Conservation (phyloP, 2,797 vertebrate genomes). For the Otolemur crassicaudatus region DNA sequence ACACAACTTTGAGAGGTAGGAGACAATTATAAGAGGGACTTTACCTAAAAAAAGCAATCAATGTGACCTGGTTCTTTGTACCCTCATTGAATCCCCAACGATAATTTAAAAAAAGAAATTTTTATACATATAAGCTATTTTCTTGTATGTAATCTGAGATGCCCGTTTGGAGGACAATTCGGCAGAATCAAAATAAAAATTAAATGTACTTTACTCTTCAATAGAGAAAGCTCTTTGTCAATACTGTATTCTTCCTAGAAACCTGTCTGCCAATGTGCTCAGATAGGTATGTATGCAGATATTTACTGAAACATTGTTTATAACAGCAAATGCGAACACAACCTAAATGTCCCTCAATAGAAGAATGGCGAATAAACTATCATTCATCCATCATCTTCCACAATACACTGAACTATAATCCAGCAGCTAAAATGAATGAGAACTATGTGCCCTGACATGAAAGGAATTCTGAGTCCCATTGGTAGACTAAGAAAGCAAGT, state of each 20-base stretch:
- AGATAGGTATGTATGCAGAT: not conserved
- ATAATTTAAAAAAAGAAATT: not conserved
- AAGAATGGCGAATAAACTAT: constrained; percentile 17
- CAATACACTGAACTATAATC: not conserved
- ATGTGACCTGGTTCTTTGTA: too few species aligned
- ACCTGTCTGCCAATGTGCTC: not conserved
- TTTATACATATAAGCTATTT: not conserved
- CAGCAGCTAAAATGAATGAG: constrained; percentile 33
- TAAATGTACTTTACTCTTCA: constrained; percentile 31
- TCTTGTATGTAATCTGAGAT: not conserved
- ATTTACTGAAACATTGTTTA: constrained; percentile 17
- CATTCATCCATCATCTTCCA: constrained; percentile 1
- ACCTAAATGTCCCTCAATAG: not conserved
- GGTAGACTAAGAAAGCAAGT: not conserved
- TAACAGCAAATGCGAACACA: not conserved
- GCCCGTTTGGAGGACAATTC: not conserved
- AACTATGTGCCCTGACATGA: not conserved
- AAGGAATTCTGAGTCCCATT: constrained; percentile 22
- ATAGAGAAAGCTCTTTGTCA: not conserved
- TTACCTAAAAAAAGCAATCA: too few species aligned
- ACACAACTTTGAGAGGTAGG: too few species aligned
- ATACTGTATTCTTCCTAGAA: not conserved
- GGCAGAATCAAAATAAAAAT: not conserved
- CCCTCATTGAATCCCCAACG: too few species aligned
- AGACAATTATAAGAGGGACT: too few species aligned